phyloP scores from a whole-genome alignment of 2,888 invertebrate species.

The Brachyopa scutellaris region DNA sequence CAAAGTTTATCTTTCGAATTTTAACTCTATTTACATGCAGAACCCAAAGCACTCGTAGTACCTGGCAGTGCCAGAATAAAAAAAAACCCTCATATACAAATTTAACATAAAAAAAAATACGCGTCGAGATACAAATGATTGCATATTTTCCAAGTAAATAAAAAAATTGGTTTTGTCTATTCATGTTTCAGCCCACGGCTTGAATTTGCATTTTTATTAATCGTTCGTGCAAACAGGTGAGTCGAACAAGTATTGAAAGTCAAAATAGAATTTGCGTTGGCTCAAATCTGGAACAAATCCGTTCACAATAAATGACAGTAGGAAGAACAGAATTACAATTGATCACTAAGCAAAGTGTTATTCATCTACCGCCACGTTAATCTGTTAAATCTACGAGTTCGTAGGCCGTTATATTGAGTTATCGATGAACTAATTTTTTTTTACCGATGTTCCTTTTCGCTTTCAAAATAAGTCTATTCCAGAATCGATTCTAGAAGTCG shows the following conservation, averaged over 20 bases:
- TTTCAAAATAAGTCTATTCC: too few species aligned
- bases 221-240: constrained; percentile 24
- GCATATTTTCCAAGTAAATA: too few species aligned
- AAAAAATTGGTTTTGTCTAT: constrained; percentile 2
- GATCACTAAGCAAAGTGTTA: not conserved
- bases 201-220: constrained; percentile 17
- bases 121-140: too few species aligned
- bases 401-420: constrained; percentile 1
- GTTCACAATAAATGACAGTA: not conserved
- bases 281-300: constrained; percentile 22
- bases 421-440: not conserved
- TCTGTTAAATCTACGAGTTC: not conserved
- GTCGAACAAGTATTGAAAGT: not conserved
- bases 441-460: too few species aligned
- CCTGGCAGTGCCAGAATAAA: too few species aligned
- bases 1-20: too few species aligned
- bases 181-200: constrained; percentile 20
- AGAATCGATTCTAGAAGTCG: too few species aligned
- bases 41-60: too few species aligned
- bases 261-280: constrained; percentile 8
- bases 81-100: too few species aligned
- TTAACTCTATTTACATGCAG: too few species aligned
- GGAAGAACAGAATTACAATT: constrained; percentile 5
- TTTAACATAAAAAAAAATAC: too few species aligned
- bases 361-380: not conserved